Conservation (phyloP, 2,888 invertebrate genomes). For the Abrostola tripartita region DNA sequence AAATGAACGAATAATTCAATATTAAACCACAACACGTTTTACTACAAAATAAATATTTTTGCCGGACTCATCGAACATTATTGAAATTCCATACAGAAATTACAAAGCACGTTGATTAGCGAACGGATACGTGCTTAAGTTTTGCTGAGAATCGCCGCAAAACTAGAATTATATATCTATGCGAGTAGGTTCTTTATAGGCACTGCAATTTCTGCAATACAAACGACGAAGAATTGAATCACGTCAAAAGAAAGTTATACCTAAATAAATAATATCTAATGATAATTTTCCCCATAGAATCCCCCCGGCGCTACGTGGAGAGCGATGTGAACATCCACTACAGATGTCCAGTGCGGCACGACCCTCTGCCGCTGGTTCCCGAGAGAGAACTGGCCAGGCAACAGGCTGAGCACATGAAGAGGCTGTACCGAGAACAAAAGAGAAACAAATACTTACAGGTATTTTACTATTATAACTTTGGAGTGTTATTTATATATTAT, state of each 20-base stretch:
- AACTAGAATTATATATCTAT: background rate
- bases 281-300: slow-evolving; percentile 87
- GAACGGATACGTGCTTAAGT: background rate
- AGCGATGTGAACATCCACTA: slow-evolving; percentile 98
- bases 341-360: slow-evolving; percentile 95
- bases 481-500: too few relatives aligned
- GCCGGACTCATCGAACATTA: too few relatives aligned
- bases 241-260: too few relatives aligned
- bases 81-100: too few relatives aligned
- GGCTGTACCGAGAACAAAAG: slow-evolving; percentile 96
- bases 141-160: background rate
- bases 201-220: too few relatives aligned
- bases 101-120: too few relatives aligned
- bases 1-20: too few relatives aligned
- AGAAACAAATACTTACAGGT: slow-evolving; percentile 96
- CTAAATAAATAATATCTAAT: slow-evolving; percentile 1
- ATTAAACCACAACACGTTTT: too few relatives aligned
- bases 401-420: slow-evolving; percentile 97
- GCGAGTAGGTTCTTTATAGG: background rate
- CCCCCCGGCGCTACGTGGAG: slow-evolving; percentile 96
- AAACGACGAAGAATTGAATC: too few relatives aligned
- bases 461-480: background rate
- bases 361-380: slow-evolving; percentile 94
- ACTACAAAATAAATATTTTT: too few relatives aligned
- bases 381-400: slow-evolving; percentile 96